Percentiles rank a stretch among this genome's conserved stretches.
These are phyloP conservation scores for Herpetotheres cachinnans DNA, from an alignment of 2,113 vertebrate genomes.

Conservation along the genomic window DNA sequence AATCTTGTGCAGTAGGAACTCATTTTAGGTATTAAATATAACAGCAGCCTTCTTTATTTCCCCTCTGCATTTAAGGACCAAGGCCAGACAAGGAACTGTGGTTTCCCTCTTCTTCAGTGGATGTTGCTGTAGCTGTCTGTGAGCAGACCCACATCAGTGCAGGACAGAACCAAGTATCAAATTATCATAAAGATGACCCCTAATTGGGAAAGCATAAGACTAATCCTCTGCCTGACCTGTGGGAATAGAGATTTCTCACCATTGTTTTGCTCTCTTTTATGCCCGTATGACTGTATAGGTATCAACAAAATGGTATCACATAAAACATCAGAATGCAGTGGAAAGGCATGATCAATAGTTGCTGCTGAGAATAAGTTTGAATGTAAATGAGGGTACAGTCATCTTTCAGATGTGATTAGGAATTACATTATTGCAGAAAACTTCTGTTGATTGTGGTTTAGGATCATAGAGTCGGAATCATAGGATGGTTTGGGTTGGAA, in stretches of 20 bases:
- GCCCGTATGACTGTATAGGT: rapidly evolving
- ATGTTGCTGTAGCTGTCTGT: rapidly evolving
- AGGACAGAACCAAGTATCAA: not conserved
- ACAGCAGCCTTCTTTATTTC: rapidly evolving
- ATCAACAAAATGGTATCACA: not conserved
- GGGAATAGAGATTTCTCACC: not conserved
- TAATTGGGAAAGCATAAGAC: not conserved
- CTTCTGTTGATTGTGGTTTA: not conserved
- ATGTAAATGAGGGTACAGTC: not conserved
- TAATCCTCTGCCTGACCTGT: not conserved
- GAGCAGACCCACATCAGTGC: rapidly evolving
- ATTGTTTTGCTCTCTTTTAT: not conserved
- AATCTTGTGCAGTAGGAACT: not conserved
- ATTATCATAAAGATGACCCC: not conserved
- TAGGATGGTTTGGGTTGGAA: not conserved
- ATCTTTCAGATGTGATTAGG: not conserved
- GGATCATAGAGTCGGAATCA: not conserved
- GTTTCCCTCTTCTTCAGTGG: not conserved
- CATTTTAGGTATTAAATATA: not conserved
- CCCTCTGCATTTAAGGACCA: not conserved
- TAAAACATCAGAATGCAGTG: not conserved
- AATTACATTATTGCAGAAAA: not conserved
- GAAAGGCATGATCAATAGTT: not conserved
- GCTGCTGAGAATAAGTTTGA: not conserved
- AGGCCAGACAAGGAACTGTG: not conserved